Evolutionary conservation across 2,797 vertebrate species (phyloP), one percentile per base, ranked within the genome.

Genomic region (Rhinichthys osculus): DNA sequence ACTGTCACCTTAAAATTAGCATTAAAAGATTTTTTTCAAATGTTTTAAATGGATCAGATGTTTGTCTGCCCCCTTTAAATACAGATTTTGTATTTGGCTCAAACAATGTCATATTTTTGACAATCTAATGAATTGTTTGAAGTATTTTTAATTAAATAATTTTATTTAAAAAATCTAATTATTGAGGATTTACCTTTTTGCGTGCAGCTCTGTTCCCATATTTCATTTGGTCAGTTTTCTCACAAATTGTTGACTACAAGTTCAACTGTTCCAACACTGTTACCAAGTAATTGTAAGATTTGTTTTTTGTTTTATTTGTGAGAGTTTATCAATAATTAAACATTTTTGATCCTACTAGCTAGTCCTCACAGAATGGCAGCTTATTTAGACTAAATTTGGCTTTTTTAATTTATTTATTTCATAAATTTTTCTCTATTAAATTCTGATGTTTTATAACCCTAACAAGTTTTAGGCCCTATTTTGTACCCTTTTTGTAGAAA

Each of bases 401-500:
- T 81, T 38, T 73, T 62, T 33, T n/a, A 3, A 13, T 13, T 3
- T 4, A 0, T 10, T 30, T n/a, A 23, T 79, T n/a, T 21, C 2
- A 21, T 21, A 16, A 3, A 52, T n/a, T 33, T 33, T 27, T 54
- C 1, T 69, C 17, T 78, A 35, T 38, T 35, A n/a, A 35, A 62
- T 59, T 62, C 5, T n/a, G 16, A 62, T 30, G 21, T 54, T 42
- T 44, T 30, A 11, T 38, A 71, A 42, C 47, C 47, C 47, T 16
- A 54, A 21, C 21, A 2, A 57, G 7, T n/a, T 57, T n/a, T 23
- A 38, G 14, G 38, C 54, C 4, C 14, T 59, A n/a, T 42, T 62
- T n/a, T 78, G 52, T 27, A 78, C 23, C 23, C 35, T 62, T 5
- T 78, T 78, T 40, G 52, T n/a, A 13, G 35, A 78, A 78, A 40